These are phyloP conservation scores for Coluber constrictor DNA, from an alignment of 2,797 vertebrate species.

Conservation along the genomic window DNA sequence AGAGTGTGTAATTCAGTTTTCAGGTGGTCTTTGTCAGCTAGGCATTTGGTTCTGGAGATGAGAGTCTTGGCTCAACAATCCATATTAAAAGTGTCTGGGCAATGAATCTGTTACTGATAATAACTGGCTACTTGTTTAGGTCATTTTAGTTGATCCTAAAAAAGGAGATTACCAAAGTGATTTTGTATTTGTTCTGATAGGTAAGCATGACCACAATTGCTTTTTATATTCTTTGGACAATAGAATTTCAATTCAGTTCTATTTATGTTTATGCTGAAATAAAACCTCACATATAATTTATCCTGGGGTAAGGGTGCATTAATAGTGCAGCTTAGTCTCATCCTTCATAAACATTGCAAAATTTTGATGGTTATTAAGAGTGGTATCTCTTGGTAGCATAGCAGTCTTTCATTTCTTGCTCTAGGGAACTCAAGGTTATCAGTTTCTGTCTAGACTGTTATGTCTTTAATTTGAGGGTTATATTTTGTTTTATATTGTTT, in stretches of 20 bases:
- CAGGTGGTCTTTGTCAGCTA: too few relatives aligned
- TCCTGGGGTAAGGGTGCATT: not conserved
- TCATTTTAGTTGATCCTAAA: not conserved
- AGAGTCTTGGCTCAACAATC: not conserved
- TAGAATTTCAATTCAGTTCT: not conserved
- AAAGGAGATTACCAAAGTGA: not conserved
- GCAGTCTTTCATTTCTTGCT: constrained; percentile 30
- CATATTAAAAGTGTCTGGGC: not conserved
- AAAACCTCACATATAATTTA: not conserved
- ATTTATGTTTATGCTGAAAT: not conserved
- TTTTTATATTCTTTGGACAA: not conserved
- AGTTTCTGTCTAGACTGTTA: constrained; percentile 47
- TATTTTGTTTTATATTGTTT: constrained; percentile 56
- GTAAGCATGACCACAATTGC: not conserved
- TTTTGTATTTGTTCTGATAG: not conserved
- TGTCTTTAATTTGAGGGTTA: constrained; percentile 22
- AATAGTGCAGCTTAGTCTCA: not conserved
- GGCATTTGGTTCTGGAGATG: too few relatives aligned
- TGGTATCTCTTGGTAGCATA: constrained; percentile 14
- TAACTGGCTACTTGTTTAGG: not conserved
- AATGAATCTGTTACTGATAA: not conserved
- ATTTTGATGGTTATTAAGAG: constrained; percentile 21
- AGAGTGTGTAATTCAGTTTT: too few relatives aligned
- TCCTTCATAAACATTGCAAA: constrained; percentile 22
- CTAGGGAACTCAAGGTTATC: constrained; percentile 39